Evolutionary conservation across 1,140 invertebrate genomes (phyloP).

Genomic region (Amyelois transitella): DNA sequence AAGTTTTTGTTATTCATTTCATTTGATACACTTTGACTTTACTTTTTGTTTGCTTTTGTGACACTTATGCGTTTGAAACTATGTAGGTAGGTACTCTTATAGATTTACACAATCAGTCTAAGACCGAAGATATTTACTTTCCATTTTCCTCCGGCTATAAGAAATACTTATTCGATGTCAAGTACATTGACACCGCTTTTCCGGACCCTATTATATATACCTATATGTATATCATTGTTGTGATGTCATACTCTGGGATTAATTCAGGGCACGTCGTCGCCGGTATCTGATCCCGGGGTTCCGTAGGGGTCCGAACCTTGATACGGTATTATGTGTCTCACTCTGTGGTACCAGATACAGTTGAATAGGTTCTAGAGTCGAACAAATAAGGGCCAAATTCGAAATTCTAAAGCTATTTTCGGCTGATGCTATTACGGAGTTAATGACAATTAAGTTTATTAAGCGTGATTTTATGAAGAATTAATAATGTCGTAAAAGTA

Average conservation of each 20-base stretch:
- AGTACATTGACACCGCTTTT: neutral
- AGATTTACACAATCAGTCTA: too few relatives aligned
- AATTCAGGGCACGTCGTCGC: slow-evolving; percentile 58
- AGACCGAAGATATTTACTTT: too few relatives aligned
- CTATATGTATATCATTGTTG: slow-evolving; percentile 33
- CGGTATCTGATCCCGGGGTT: slow-evolving; percentile 60
- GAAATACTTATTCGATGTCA: neutral
- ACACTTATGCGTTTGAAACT: too few relatives aligned
- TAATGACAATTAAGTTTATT: neutral
- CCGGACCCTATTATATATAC: neutral
- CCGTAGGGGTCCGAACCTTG: slow-evolving; percentile 31
- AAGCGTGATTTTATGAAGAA: neutral
- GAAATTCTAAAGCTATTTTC: neutral
- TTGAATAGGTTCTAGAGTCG: neutral
- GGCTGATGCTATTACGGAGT: neutral
- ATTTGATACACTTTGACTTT: too few relatives aligned
- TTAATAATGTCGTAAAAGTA: too few relatives aligned
- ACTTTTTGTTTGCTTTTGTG: too few relatives aligned
- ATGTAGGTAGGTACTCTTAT: too few relatives aligned
- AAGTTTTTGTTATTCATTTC: too few relatives aligned
- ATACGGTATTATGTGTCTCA: slow-evolving; percentile 17
- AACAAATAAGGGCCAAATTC: neutral
- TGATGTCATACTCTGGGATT: slow-evolving; percentile 57
- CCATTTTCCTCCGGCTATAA: neutral
- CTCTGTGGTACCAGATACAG: neutral